phyloP scores from a whole-genome alignment of 2,113 vertebrate species.

The Ophthalmolycus amberensis region DNA sequence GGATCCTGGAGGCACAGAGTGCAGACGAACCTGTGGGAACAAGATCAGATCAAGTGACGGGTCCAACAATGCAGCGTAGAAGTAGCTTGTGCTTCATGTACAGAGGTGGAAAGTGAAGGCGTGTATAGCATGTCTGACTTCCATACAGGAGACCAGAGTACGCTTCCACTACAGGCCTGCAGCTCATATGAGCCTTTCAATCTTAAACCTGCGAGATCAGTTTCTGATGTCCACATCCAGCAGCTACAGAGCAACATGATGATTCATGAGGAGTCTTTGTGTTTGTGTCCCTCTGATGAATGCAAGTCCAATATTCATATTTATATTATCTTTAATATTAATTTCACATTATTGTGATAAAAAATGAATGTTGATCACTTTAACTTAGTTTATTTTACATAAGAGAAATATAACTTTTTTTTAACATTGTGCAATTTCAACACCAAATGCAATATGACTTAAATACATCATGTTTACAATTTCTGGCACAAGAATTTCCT shows the following conservation, averaged over 20 bases:
- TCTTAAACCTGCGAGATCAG: not conserved
- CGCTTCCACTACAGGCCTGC: not conserved
- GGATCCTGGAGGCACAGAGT: constrained; percentile 75
- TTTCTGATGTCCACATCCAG: not conserved
- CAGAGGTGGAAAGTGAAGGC: not conserved
- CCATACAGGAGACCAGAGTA: not conserved
- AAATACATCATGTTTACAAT: too few species aligned
- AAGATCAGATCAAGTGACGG: not conserved
- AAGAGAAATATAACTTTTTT: not conserved
- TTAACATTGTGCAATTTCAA: too few species aligned
- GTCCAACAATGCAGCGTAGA: not conserved
- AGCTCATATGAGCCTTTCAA: not conserved
- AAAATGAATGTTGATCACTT: not conserved
- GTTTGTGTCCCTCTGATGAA: too few species aligned
- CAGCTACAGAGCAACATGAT: not conserved
- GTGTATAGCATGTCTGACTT: not conserved
- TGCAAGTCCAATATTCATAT: too few species aligned
- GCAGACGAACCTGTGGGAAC: constrained; percentile 72
- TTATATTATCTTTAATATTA: too few species aligned
- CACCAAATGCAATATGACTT: too few species aligned
- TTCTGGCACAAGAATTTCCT: too few species aligned
- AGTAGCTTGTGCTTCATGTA: not conserved
- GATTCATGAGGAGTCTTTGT: not conserved
- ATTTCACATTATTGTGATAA: too few species aligned
- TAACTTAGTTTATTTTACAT: not conserved